Evolutionary conservation across 2,797 vertebrate species (phyloP), one percentile per base, ranked within the genome.

Genomic region (Spea hammondii): DNA sequence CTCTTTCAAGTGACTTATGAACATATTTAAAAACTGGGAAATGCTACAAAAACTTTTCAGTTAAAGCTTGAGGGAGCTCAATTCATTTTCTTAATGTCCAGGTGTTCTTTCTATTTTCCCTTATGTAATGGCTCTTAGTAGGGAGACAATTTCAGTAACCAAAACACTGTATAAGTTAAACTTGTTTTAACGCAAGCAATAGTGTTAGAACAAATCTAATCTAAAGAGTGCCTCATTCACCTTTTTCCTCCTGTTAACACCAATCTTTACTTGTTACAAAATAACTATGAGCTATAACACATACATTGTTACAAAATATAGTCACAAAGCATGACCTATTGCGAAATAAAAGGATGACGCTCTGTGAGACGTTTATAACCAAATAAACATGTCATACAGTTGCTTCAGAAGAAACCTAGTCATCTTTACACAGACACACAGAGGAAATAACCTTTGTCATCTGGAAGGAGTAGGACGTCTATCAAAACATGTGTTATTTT

Each of bases 401-500:
- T 76, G 50, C 47, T 71, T 71, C 44, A 68, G 17, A 76, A 65
- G 50, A 66, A 54, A 47, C 8, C 45, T 17, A 44, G 65, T 76
- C 51, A 60, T 73, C 2, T 14, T 65, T 59, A 72, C 32, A 32
- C 32, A 3, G 9, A 76, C 50, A 62, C 8, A 44, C 54, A 12
- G 65, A 69, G 78, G 55, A 74, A 79, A 70, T 79, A 74, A 48
- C 78, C 74, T 17, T 46, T 69, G 78, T 74, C 78, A 74, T 74
- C 55, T 32, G 71, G 47, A 69, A 74, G 14, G 66, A 47, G 49
- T 72, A 17, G 32, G 32, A 32, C 32, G 32, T 62, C 47, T 14
- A 14, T 44, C 47, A 79, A 59, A 32, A 4, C 47, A 17, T 57
- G 59, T 48, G 14, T 5, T 66, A 32, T 32, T 32, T 32, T 32